Evolutionary conservation across 35 echinoderm and acorn worm genomes (phyloP).

Genomic region (Acanthaster planci): DNA sequence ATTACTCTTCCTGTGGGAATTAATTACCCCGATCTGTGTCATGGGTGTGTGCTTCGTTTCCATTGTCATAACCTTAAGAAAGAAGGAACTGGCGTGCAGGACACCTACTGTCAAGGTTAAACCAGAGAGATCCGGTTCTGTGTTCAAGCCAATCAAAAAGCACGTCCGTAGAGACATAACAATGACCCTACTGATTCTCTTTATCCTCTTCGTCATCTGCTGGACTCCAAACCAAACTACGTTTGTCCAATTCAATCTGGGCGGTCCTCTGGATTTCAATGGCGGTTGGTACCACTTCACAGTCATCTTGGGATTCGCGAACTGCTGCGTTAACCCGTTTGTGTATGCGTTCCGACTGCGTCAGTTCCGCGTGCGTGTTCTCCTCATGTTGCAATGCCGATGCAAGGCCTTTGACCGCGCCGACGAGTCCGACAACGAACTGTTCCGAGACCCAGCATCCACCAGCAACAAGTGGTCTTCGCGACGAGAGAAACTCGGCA

Average conservation of each 20-base stretch:
- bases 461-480: neutral
- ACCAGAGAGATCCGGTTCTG: slow-evolving; percentile 9
- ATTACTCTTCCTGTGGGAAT: slow-evolving; percentile 56
- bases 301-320: slow-evolving; percentile 46
- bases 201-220: slow-evolving; percentile 62
- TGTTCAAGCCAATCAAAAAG: neutral
- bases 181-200: slow-evolving; percentile 54
- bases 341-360: slow-evolving; percentile 56
- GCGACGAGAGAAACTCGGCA: neutral
- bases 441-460: neutral
- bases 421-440: neutral
- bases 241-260: slow-evolving; percentile 61
- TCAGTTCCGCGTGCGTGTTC: slow-evolving; percentile 43
- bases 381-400: neutral
- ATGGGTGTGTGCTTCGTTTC: slow-evolving; percentile 62
- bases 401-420: neutral
- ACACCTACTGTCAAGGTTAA: slow-evolving; percentile 5
- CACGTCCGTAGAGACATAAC: slow-evolving; percentile 32
- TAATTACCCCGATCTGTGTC: slow-evolving; percentile 58
- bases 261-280: slow-evolving; percentile 41
- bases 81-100: slow-evolving; percentile 31
- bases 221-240: slow-evolving; percentile 65
- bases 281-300: slow-evolving; percentile 55
- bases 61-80: slow-evolving; percentile 52
- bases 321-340: slow-evolving; percentile 64